These are phyloP conservation scores for Macaca nemestrina DNA, from an alignment of 2,113 vertebrate species.

Conservation along the genomic window DNA sequence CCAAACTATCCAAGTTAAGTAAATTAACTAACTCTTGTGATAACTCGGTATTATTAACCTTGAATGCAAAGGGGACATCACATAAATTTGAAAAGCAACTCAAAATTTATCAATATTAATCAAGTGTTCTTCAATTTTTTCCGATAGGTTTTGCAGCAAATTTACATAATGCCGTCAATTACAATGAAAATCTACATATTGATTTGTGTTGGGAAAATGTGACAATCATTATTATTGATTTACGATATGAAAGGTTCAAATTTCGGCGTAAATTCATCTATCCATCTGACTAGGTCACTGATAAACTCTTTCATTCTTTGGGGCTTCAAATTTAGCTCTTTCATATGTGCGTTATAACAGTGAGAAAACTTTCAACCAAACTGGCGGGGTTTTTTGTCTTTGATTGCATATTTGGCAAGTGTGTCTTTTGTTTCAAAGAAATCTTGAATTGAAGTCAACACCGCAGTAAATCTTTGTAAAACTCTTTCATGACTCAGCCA, in stretches of 20 bases:
- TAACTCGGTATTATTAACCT: background rate
- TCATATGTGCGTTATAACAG: background rate
- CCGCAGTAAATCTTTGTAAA: background rate
- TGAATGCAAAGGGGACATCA: background rate
- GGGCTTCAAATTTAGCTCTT: background rate
- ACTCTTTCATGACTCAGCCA: background rate
- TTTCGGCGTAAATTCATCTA: background rate
- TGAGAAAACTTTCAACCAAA: background rate
- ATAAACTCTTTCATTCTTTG: background rate
- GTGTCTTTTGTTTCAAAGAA: background rate
- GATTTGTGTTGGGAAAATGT: background rate
- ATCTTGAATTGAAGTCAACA: background rate
- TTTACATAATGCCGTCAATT: background rate
- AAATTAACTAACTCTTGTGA: background rate
- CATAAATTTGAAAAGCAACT: background rate
- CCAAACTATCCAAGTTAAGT: background rate
- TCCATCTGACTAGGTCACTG: background rate
- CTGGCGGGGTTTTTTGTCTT: background rate
- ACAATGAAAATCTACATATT: background rate
- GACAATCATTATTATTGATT: background rate
- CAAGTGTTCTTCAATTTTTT: background rate
- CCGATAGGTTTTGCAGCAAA: background rate
- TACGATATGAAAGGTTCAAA: background rate
- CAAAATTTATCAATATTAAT: background rate
- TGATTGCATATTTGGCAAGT: background rate